Base-by-base conservation (phyloP, 2,888 invertebrate genomes). In the Rambutsinella grinnellia region DNA sequence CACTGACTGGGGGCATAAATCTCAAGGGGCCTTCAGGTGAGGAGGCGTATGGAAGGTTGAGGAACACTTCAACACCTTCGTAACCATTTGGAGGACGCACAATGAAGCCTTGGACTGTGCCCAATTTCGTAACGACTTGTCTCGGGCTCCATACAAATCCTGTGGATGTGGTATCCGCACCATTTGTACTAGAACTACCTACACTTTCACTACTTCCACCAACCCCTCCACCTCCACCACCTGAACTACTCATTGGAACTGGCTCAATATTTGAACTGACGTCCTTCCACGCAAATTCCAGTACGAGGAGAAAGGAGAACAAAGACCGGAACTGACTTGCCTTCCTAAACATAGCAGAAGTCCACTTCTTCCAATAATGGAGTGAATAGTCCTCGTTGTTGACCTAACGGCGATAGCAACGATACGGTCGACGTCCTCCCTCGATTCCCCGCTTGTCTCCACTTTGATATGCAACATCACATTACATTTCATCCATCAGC, bases 1-100 rank as follows among this genome's bases (percentile, higher is more conserved):
- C 95, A 76, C 93, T 94, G 19, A 96, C 96, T 19, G 97, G 97
- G 13, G 97, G 96, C 96, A 97, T 96, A 87, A 97, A 97, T 77
- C 97, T 90, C 1, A 75, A 57, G 95, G 93, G 46, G 94, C 95
- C 70, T 92, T 91, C 96, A 44, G 96, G 96, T 21, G 97, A 93
- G 63, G 96, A 95, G 21, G 97, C 97, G 87, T 97, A 98, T 8
- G 96, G 97, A 75, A 98, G 92, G 54, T 76, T 76, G 69, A 76
- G 62, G 26, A 79, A 76, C 44, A 76, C 76, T 66, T 79, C 79
- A 46, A 79, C 79, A 27, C 69, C 78, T 27, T 63, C 69, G 47
- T 74, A 78, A 17, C 78, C 78, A 62, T 78, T 78, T 15, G 78
- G 78, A 54, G 74, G 69, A 15, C 61, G 67, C n/a, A 75, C 47